Percentiles rank a stretch among this genome's conserved stretches.
Conservation (phyloP, 2,797 vertebrate species). For the Avahi laniger region DNA sequence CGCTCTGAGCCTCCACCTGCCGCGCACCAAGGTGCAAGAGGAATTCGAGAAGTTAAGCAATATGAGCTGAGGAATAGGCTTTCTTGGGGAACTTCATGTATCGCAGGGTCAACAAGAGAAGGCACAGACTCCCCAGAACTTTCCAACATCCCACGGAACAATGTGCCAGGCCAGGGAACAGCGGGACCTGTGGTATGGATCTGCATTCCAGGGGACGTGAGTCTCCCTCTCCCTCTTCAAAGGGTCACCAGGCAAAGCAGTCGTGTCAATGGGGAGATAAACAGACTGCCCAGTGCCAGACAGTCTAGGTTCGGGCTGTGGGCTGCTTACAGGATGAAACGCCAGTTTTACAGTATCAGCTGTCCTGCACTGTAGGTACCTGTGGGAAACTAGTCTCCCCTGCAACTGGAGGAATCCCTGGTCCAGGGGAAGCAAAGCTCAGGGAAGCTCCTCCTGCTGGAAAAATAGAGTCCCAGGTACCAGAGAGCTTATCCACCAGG, state of each 20-base stretch:
- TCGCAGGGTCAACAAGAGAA: not conserved
- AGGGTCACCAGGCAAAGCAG: not conserved
- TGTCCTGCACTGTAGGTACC: not conserved
- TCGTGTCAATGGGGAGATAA: not conserved
- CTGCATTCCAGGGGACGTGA: fast-evolving
- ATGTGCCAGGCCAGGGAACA: too few species aligned
- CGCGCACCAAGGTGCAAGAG: not conserved
- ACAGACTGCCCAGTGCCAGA: not conserved
- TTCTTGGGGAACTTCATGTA: not conserved
- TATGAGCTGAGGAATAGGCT: not conserved
- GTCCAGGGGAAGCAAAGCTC: not conserved
- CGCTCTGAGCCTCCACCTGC: not conserved
- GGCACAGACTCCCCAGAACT: not conserved
- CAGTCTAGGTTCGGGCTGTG: not conserved
- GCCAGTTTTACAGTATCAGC: not conserved
- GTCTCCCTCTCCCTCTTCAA: not conserved
- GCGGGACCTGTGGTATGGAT: fast-evolving
- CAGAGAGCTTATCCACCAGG: not conserved
- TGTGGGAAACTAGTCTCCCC: not conserved
- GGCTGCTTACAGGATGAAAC: not conserved
- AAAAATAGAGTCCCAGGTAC: not conserved
- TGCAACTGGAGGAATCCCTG: not conserved
- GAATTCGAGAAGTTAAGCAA: not conserved
- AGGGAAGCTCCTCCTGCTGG: not conserved
- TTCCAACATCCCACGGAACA: not conserved